Conservation (phyloP, 2,888 invertebrate genomes). For the Apamea crenata region DNA sequence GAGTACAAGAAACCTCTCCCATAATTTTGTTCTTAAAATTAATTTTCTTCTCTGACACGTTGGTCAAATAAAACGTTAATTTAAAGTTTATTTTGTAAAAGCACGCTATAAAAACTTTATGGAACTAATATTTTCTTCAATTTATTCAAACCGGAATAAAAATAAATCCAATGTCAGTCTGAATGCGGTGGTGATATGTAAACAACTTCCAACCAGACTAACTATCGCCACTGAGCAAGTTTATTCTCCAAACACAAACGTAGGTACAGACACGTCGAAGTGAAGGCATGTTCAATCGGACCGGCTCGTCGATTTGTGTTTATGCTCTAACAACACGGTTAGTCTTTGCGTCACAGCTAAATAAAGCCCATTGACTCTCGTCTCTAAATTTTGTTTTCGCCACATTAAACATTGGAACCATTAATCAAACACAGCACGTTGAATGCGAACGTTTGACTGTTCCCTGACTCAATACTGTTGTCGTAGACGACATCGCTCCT, state of each 20-base stretch:
- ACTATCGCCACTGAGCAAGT: constrained; percentile 81
- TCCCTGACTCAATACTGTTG: constrained; percentile 64
- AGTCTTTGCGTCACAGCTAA: constrained; percentile 48
- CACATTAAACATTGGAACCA: constrained; percentile 60
- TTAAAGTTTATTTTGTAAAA: not conserved
- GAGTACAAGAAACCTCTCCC: not conserved
- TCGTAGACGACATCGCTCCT: constrained; percentile 65
- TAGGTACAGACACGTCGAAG: constrained; percentile 39
- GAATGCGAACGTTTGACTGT: constrained; percentile 58
- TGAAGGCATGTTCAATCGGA: constrained; percentile 57
- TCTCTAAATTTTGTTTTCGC: constrained; percentile 56
- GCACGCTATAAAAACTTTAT: not conserved
- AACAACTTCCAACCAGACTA: constrained; percentile 79
- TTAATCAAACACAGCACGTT: constrained; percentile 64
- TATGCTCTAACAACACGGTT: constrained; percentile 53
- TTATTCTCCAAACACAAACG: constrained; percentile 83
- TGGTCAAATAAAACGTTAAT: not conserved
- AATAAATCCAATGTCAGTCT: constrained; percentile 79
- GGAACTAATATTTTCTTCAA: not conserved
- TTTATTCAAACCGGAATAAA: constrained; percentile 59
- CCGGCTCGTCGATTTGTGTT: constrained; percentile 52
- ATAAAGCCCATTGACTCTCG: constrained; percentile 56
- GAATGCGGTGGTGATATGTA: constrained; percentile 80
- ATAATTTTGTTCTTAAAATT: not conserved
- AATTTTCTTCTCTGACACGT: not conserved